Base-by-base conservation (phyloP, 2,797 vertebrate species). In the Helicolenus hilgendorfi region DNA sequence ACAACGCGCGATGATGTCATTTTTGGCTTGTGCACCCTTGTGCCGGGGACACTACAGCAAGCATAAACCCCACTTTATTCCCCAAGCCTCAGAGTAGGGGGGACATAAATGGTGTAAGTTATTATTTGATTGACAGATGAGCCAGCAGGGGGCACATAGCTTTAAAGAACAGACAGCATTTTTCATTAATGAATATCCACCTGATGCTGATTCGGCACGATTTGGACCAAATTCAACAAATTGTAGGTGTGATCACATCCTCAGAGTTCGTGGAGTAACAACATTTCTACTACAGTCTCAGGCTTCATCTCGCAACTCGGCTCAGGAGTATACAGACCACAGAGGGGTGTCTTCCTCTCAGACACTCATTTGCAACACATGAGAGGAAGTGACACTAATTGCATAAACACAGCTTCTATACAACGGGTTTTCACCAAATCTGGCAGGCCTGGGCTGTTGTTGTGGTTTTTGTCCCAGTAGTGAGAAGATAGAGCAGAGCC, bases 401-500 rank as follows among this genome's bases (percentile, higher is more conserved):
- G 53, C n/a, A 77, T 75, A 74, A 84, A 77, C 70, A 82, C 76
- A 67, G 77, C 36, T 60, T 87, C 33, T 45, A 55, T 53, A 70
- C 24, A 64, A 72, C 72, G 67, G 73, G 45, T 86, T 84, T 77
- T 69, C 62, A 78, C 75, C 75, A 79, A 72, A 65, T 81, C 77
- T 90, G 84, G 77, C 83, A 83, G 87, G 83, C 31, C 77, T 29
- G 73, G 72, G 58, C 83, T 85, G 85, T 87, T 85, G 85, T 87
- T 81, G 79, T 84, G 45, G 20, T 15, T 72, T 87, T 81, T 79
- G 33, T 93, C 75, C 78, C 84, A 89, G 72, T 75, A 79, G 78
- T 84, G 81, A 87, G 84, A 84, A 89, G 65, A 85, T 45, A 85
- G 53, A 85, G 81, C 68, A 82, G 85, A 93, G 86, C 74, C 83